Conservation (phyloP, 2,888 invertebrate species). For the Drosophila nr. medialis region DNA sequence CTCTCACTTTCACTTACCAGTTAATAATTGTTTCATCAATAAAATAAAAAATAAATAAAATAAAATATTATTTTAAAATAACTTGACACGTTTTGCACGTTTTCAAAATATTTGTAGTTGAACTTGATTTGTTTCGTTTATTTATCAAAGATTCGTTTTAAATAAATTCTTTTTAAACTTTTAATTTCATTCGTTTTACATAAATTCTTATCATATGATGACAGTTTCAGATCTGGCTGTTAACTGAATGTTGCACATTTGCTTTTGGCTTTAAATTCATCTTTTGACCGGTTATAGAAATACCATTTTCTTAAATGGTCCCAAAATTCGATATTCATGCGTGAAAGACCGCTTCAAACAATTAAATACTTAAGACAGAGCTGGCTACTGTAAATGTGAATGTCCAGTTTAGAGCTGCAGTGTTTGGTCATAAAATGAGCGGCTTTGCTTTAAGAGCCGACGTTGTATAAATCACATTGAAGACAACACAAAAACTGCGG, state of each 20-base stretch:
- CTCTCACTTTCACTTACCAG: neutral
- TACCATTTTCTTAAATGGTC: neutral
- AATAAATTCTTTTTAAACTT: neutral
- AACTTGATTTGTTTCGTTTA: neutral
- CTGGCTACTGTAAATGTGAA: slow-evolving; percentile 56
- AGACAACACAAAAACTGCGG: slow-evolving; percentile 30
- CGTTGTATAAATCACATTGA: slow-evolving; percentile 65
- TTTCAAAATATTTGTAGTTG: neutral
- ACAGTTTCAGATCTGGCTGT: neutral
- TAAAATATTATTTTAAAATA: neutral
- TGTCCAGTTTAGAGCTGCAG: slow-evolving; percentile 17
- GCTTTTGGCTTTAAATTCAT: neutral
- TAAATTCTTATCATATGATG: neutral
- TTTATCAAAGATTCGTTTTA: neutral
- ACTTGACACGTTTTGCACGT: neutral
- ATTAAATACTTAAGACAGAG: slow-evolving; percentile 29
- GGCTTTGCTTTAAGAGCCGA: slow-evolving; percentile 59
- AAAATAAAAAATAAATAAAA: neutral
- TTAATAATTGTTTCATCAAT: neutral
- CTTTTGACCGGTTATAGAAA: neutral
- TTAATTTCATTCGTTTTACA: neutral
- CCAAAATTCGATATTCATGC: neutral
- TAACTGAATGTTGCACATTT: neutral
- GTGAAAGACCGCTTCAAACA: slow-evolving; percentile 21
- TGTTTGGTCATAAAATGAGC: slow-evolving; percentile 61